These are phyloP conservation scores for Drosophila tani DNA, from an alignment of 1,140 invertebrate genomes.

Conservation along the genomic window DNA sequence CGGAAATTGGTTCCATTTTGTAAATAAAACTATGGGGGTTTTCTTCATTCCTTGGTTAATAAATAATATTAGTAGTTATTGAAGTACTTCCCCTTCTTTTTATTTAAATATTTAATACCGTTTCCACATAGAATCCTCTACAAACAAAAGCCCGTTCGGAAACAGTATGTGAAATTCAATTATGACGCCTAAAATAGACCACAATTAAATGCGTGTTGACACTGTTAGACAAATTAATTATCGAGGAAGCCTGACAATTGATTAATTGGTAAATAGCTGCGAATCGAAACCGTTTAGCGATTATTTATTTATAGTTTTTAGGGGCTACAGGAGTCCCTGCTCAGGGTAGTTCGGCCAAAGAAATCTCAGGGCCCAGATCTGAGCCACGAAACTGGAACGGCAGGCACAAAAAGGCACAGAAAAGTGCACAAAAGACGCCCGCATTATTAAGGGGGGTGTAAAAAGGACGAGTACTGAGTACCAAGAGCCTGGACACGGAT, in stretches of 20 bases:
- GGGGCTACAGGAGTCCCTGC: not conserved
- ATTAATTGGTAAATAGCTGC: constrained; percentile 2
- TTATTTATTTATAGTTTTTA: not conserved
- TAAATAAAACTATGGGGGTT: not conserved
- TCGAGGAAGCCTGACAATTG: not conserved
- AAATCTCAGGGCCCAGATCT: constrained; percentile 28
- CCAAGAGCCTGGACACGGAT: constrained; percentile 28
- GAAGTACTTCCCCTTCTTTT: not conserved
- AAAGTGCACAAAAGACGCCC: constrained; percentile 35
- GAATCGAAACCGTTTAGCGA: not conserved
- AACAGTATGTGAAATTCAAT: not conserved
- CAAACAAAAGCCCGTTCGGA: not conserved
- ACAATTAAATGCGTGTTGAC: not conserved
- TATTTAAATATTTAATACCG: not conserved
- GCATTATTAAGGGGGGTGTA: constrained; percentile 11
- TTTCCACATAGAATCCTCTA: not conserved
- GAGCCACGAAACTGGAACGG: constrained; percentile 21
- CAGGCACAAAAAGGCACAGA: not conserved
- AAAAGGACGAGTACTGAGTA: constrained; percentile 2
- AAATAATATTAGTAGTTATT: not conserved
- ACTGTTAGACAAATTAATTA: too few relatives aligned
- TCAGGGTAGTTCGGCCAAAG: not conserved
- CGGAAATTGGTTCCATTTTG: not conserved
- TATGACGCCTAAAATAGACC: not conserved
- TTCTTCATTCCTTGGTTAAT: too few relatives aligned